Percentiles rank a stretch among this genome's conserved stretches.
Conservation (phyloP, 2,888 invertebrate species). For the Drosophila longiperda region DNA sequence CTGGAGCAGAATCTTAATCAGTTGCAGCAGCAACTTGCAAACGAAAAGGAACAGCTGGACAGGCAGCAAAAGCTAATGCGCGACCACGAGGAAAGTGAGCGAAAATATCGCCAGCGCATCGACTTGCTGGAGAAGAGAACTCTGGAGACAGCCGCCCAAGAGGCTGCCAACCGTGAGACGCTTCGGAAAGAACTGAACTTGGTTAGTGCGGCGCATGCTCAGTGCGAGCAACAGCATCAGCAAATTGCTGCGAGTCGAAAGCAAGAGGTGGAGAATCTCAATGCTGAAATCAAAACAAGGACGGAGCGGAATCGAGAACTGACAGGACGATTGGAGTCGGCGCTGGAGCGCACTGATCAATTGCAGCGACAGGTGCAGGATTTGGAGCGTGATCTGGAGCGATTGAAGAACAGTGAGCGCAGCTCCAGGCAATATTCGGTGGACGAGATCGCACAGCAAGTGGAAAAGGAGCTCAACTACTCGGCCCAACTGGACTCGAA, state of each 20-base stretch:
- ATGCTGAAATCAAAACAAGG: slow-evolving; percentile 87
- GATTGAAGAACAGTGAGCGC: slow-evolving; percentile 79
- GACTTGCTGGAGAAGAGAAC: slow-evolving; percentile 76
- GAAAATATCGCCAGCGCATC: slow-evolving; percentile 67
- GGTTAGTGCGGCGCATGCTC: slow-evolving; percentile 84
- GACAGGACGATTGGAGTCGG: slow-evolving; percentile 61
- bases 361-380: slow-evolving; percentile 86
- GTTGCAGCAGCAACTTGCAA: slow-evolving; percentile 74
- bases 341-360: slow-evolving; percentile 66
- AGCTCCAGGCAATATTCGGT: slow-evolving; percentile 84
- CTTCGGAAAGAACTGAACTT: slow-evolving; percentile 85
- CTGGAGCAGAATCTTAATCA: slow-evolving; percentile 58
- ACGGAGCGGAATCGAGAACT: slow-evolving; percentile 85
- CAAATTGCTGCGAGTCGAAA: slow-evolving; percentile 84
- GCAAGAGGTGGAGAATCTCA: slow-evolving; percentile 87
- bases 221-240: slow-evolving; percentile 76
- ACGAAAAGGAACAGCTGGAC: slow-evolving; percentile 78
- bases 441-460: slow-evolving; percentile 86
- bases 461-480: slow-evolving; percentile 87
- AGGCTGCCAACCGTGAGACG: slow-evolving; percentile 82
- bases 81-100: slow-evolving; percentile 77
- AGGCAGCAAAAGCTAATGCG: slow-evolving; percentile 78
- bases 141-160: slow-evolving; percentile 71
- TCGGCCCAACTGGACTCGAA: slow-evolving; percentile 87
- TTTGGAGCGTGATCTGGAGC: slow-evolving; percentile 84